Evolutionary conservation across 2,888 invertebrate genomes (phyloP), one percentile per base, ranked within the genome.

Genomic region (Ariolimax columbianus): DNA sequence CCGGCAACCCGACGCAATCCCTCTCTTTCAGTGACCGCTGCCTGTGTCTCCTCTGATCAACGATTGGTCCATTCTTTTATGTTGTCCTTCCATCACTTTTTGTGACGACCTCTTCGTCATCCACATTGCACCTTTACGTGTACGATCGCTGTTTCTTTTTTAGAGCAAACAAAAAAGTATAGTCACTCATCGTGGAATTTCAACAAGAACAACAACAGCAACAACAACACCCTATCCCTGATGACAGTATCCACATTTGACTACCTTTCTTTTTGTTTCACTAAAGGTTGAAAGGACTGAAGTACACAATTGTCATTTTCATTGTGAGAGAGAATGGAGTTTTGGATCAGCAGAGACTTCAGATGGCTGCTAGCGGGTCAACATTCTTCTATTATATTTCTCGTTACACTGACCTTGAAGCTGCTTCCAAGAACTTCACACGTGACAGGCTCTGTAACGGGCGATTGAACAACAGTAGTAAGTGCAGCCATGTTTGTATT

Each of bases 361-460:
- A 68, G 80, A 66, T 26, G 43, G 19, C 6, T 38, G 82, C 72
- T 36, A 73, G 72, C 30, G 82, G 73, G 0, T 38, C 70, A 1
- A 72, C 33, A 7, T 82, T 47, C 73, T 72, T 82, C 38, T 82
- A 82, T 73, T 2, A 51, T 38, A 11, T 82, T 0, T 3, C 3
- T 0, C 33, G 38, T 30, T 82, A 72, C 38, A 9, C 26, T 1
- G 55, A 51, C 11, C 82, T 82, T 33, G 73, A 55, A 26, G 38
- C 72, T 11, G 82, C 72, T 26, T 26, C 73, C 55, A 72, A 26
- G 38, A 55, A 82, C 82, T 82, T 82, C 82, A 72, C 82, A 9
- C 70, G 73, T 26, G 73, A 82, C 51, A 19, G 72, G 23, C 73
- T 82, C n/a, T 82, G 82, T 72, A n/a, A 80, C n/a, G 80, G 68